Conservation (phyloP, 1,140 invertebrate genomes). For the Platyura marginata region DNA sequence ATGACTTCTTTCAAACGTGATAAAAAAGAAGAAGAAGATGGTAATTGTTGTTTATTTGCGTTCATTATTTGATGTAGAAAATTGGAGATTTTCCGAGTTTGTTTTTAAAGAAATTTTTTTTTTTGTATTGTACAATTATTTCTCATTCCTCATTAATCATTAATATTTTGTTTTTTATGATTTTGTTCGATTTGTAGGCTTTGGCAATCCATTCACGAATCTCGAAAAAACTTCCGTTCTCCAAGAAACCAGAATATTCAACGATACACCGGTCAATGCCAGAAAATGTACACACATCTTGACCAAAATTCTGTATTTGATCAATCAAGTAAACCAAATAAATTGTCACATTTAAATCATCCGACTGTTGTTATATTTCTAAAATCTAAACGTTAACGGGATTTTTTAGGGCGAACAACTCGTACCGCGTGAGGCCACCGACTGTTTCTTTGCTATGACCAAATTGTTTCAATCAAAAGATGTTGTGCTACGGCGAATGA, state of each 20-base stretch:
- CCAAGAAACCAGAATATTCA: conserved; percentile 93
- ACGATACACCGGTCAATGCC: conserved; percentile 92
- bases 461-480: conserved; percentile 97
- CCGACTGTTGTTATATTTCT: not conserved
- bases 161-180: not conserved
- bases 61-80: conserved; percentile 5
- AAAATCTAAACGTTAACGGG: too few relatives aligned
- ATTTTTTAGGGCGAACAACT: conserved; percentile 61
- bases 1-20: conserved; percentile 6
- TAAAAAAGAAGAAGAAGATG: conserved; percentile 5
- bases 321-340: conserved; percentile 67
- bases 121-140: conserved; percentile 2
- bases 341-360: too few relatives aligned
- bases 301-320: conserved; percentile 88
- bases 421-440: conserved; percentile 87
- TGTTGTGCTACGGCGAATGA: conserved; percentile 80
- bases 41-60: conserved; percentile 1
- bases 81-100: conserved; percentile 3
- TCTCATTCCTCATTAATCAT: not conserved
- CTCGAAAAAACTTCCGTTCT: conserved; percentile 91
- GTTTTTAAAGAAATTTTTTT: conserved; percentile 1
- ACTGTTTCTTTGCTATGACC: conserved; percentile 98
- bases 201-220: conserved; percentile 78
- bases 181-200: conserved; percentile 22
- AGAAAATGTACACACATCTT: conserved; percentile 91